Percentiles rank a stretch among this genome's conserved stretches.
phyloP scores from a whole-genome alignment of 2,888 invertebrate species.

The Andrena haemorrhoa region DNA sequence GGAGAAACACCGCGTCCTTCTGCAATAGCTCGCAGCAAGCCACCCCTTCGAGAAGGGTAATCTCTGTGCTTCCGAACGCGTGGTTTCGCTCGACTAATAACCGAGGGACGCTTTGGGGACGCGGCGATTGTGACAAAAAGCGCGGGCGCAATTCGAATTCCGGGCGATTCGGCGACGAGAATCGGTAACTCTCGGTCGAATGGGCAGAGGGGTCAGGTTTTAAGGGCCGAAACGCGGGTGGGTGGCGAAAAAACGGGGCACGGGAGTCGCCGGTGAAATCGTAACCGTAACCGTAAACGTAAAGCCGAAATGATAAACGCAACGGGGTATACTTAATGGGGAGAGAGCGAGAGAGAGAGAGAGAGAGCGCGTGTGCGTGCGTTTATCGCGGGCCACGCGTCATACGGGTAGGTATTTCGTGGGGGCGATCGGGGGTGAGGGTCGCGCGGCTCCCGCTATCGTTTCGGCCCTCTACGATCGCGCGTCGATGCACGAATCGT shows the following conservation, averaged over 20 bases:
- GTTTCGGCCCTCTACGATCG: conserved; percentile 66
- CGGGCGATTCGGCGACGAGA: conserved; percentile 17
- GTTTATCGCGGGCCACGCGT: conserved; percentile 56
- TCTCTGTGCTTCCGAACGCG: neutral
- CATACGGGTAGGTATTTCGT: conserved; percentile 59
- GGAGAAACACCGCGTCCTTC: neutral
- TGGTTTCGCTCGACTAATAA: conserved; percentile 13
- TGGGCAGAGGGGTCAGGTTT: conserved; percentile 11
- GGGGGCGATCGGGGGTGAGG: conserved; percentile 62
- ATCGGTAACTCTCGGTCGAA: conserved; percentile 27
- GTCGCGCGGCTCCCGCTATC: conserved; percentile 60
- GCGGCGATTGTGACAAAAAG: conserved; percentile 4
- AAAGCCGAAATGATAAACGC: conserved; percentile 81
- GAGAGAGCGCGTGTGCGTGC: conserved; percentile 6
- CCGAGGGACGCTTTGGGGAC: neutral
- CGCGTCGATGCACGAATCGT: conserved; percentile 72
- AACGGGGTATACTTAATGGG: conserved; percentile 80
- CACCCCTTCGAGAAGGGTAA: conserved; percentile 2
- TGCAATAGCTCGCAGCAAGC: neutral
- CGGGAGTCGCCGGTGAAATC: conserved; percentile 39
- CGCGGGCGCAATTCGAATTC: conserved; percentile 28
- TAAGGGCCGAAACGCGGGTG: neutral
- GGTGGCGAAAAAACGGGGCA: conserved; percentile 42
- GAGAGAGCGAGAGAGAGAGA: conserved; percentile 26
- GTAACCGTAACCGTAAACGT: conserved; percentile 80